Evolutionary conservation across 2,113 vertebrate genomes (phyloP).

Genomic region (Perognathus longimembris): DNA sequence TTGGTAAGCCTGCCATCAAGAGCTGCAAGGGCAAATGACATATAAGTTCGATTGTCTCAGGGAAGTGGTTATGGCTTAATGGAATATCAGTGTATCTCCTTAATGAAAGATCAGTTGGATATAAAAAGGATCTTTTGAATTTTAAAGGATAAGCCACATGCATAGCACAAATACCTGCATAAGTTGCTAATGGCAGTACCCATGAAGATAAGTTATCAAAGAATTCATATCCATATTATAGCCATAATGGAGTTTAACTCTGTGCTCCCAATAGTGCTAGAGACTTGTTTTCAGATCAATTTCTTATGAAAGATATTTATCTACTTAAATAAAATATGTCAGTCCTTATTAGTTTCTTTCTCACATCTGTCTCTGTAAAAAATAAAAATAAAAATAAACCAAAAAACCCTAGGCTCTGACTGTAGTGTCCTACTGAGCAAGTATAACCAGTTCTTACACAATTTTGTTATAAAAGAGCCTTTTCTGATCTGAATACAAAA

Average conservation of each 20-base stretch:
- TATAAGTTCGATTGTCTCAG: too few relatives aligned
- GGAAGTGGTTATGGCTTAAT: not conserved
- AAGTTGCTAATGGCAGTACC: not conserved
- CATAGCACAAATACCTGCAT: too few relatives aligned
- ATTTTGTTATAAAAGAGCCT: not conserved
- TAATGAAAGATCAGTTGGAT: not conserved
- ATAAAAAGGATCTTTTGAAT: not conserved
- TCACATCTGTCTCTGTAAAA: not conserved
- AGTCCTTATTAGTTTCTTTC: conserved; percentile 44
- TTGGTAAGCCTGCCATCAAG: not conserved
- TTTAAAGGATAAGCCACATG: not conserved
- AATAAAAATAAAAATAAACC: too few relatives aligned
- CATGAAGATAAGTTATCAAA: not conserved
- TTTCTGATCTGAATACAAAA: conserved; percentile 18
- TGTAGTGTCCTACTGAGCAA: not conserved
- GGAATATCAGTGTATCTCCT: not conserved
- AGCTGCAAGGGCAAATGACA: too few relatives aligned
- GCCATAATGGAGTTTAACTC: not conserved
- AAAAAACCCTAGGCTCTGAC: conserved; percentile 16
- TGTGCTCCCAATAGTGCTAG: not conserved
- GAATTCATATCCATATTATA: not conserved
- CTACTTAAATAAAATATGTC: conserved; percentile 37
- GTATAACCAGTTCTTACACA: not conserved
- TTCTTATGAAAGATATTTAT: conserved; percentile 55
- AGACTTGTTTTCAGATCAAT: conserved; percentile 13